Percentiles rank a stretch among this genome's conserved stretches.
phyloP scores from a whole-genome alignment of 2,797 vertebrate genomes.

The Centropyge bicolor region DNA sequence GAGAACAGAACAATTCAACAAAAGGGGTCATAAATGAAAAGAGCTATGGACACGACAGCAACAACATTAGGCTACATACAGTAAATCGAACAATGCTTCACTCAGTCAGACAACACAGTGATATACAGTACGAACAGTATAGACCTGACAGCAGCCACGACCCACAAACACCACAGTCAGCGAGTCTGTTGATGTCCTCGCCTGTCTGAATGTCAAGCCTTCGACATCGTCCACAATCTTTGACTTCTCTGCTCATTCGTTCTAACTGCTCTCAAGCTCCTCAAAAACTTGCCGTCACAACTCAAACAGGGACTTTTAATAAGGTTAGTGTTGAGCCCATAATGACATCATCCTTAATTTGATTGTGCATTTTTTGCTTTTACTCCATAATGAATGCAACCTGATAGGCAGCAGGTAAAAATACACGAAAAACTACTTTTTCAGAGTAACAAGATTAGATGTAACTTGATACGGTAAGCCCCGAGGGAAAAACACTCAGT shows the following conservation, averaged over 20 bases:
- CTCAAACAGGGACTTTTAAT: not conserved
- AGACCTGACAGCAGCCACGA: not conserved
- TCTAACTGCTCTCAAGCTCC: not conserved
- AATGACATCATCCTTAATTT: not conserved
- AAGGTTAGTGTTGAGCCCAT: not conserved
- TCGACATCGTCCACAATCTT: not conserved
- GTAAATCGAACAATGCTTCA: not conserved
- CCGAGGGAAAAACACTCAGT: not conserved
- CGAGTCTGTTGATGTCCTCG: not conserved
- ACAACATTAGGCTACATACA: not conserved
- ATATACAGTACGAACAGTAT: not conserved
- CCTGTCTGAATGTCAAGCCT: not conserved
- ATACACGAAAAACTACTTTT: no score
- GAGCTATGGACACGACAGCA: not conserved
- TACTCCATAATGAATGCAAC: no score
- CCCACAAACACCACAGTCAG: no score
- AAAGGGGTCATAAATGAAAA: not conserved
- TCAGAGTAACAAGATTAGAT: not conserved
- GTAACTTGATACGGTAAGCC: not conserved
- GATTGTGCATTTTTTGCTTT: not conserved
- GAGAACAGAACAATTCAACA: not conserved
- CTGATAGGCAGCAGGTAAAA: not conserved
- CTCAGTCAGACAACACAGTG: not conserved
- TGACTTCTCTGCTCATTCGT: not conserved
- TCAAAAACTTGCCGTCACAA: not conserved